Evolutionary conservation across 2,797 vertebrate species (phyloP).

Genomic region (Pipistrellus nathusii): DNA sequence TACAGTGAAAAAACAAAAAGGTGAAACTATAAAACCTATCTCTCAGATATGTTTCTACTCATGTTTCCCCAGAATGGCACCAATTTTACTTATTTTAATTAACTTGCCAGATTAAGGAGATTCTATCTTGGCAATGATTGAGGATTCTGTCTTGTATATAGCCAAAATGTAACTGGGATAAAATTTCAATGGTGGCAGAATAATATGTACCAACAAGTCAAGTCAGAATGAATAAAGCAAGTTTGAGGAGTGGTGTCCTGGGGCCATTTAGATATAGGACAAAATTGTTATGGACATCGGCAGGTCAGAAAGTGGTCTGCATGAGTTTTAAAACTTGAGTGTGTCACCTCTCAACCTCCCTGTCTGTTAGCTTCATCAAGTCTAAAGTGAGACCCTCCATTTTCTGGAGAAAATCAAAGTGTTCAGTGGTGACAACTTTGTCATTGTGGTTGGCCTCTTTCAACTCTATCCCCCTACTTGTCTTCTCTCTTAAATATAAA

Average conservation of each 20-base stretch:
- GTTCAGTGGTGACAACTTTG: background rate
- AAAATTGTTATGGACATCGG: background rate
- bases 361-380: background rate
- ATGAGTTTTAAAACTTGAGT: background rate
- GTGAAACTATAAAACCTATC: background rate
- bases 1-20: background rate
- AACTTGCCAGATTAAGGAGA: background rate
- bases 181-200: background rate
- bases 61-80: background rate
- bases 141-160: background rate
- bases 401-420: background rate
- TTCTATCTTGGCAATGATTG: background rate
- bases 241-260: background rate
- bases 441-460: background rate
- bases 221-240: background rate
- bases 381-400: background rate
- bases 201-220: background rate
- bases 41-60: background rate
- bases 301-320: background rate
- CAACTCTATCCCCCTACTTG: background rate
- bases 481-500: conserved; percentile 97
- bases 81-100: background rate
- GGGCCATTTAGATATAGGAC: background rate
- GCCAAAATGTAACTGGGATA: background rate
- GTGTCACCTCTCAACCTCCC: background rate